Percentiles rank a stretch among this genome's conserved stretches.
These are phyloP conservation scores for Chrysolina haemoptera DNA, from an alignment of 2,888 invertebrate species.

Conservation along the genomic window DNA sequence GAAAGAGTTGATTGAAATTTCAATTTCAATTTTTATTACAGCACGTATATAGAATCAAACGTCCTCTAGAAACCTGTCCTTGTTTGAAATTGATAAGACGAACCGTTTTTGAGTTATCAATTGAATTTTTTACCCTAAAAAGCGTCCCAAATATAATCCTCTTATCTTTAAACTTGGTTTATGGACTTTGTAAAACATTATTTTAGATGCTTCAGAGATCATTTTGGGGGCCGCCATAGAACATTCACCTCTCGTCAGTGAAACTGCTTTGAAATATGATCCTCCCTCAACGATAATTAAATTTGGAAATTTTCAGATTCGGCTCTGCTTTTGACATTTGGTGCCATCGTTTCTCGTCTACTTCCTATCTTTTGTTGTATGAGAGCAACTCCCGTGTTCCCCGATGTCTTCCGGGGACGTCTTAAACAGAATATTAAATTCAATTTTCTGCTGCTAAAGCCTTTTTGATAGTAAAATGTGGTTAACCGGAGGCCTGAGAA, in stretches of 20 bases:
- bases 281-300: not conserved
- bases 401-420: not conserved
- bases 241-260: not conserved
- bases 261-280: not conserved
- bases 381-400: not conserved
- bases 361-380: conserved; percentile 14
- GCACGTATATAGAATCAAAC: no score
- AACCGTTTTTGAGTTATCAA: no score
- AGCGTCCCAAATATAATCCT: no score
- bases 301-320: conserved; percentile 2
- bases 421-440: conserved; percentile 30
- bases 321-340: conserved; percentile 15
- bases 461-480: conserved; percentile 7
- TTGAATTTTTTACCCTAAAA: no score
- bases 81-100: no score
- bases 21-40: no score
- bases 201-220: no score
- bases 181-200: no score
- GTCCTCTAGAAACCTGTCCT: no score
- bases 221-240: no score
- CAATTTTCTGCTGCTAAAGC: conserved; percentile 18
- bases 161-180: no score
- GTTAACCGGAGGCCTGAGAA: not conserved
- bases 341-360: conserved; percentile 12
- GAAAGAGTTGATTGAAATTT: no score